A percentile compares a stretch with the other conserved stretches of the same genome.
These are phyloP conservation scores for Cynodonichthys magdalenae DNA, from an alignment of 2,797 vertebrate species.

Conservation along the genomic window DNA sequence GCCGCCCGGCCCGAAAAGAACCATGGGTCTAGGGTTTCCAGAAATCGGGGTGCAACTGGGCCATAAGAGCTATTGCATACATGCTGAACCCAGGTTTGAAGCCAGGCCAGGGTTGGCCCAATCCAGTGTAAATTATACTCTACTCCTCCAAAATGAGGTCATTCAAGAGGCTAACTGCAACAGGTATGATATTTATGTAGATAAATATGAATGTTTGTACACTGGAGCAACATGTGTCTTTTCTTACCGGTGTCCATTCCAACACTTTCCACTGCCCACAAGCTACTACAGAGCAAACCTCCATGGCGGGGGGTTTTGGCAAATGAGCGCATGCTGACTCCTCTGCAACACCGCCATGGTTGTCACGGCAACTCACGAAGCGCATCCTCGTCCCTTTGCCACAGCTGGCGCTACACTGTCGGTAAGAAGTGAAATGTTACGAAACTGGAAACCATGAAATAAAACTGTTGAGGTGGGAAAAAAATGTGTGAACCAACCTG, in stretches of 20 bases:
- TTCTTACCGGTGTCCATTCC: constrained; percentile 94
- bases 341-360: constrained; percentile 91
- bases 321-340: constrained; percentile 89
- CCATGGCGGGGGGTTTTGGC: constrained; percentile 88
- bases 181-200: too few relatives aligned
- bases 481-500: constrained; percentile 79
- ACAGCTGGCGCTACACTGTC: constrained; percentile 93
- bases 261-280: constrained; percentile 96
- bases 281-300: constrained; percentile 87
- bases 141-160: too few relatives aligned
- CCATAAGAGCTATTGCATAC: too few relatives aligned
- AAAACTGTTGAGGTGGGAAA: neutral
- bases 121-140: too few relatives aligned
- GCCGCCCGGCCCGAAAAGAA: too few relatives aligned
- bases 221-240: constrained; percentile 1
- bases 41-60: too few relatives aligned
- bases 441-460: neutral
- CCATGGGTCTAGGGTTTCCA: too few relatives aligned
- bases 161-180: too few relatives aligned
- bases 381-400: constrained; percentile 95
- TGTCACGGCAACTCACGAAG: constrained; percentile 96
- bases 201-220: too few relatives aligned
- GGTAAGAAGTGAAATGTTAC: constrained; percentile 12
- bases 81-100: too few relatives aligned
- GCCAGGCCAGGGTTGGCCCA: too few relatives aligned